These are phyloP conservation scores for Spermophilus dauricus DNA, from an alignment of 2,113 vertebrate species.

Conservation along the genomic window DNA sequence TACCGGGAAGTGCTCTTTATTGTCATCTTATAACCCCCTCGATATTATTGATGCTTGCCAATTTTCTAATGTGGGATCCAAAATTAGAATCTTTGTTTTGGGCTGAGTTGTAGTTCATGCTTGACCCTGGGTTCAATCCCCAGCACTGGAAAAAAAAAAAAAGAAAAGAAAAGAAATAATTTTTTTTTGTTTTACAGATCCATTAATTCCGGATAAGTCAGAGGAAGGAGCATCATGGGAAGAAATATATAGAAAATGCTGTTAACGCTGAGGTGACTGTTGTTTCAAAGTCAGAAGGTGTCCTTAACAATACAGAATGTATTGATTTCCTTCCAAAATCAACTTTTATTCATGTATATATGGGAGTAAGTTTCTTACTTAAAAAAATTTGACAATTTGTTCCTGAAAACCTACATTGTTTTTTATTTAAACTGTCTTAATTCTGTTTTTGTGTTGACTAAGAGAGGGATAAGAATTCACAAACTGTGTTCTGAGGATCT, in stretches of 20 bases:
- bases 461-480: not conserved
- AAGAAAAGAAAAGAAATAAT: no score
- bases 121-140: no score
- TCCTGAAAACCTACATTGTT: not conserved
- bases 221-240: not conserved
- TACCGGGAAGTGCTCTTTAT: not conserved
- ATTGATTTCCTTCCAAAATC: not conserved
- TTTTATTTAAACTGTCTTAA: not conserved
- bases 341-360: not conserved
- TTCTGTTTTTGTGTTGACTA: not conserved
- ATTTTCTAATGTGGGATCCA: not conserved
- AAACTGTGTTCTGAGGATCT: not conserved
- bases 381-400: not conserved
- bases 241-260: not conserved
- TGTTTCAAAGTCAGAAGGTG: not conserved
- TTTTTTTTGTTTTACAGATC: conserved; percentile 61
- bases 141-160: no score
- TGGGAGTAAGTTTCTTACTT: not conserved
- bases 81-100: not conserved
- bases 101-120: no score
- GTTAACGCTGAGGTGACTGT: fast-evolving
- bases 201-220: conserved; percentile 22
- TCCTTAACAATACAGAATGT: not conserved
- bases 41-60: not conserved
- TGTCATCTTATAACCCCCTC: fast-evolving